Evolutionary conservation across 2,888 invertebrate genomes (phyloP).

Genomic region (Chaitophorus viminalis): DNA sequence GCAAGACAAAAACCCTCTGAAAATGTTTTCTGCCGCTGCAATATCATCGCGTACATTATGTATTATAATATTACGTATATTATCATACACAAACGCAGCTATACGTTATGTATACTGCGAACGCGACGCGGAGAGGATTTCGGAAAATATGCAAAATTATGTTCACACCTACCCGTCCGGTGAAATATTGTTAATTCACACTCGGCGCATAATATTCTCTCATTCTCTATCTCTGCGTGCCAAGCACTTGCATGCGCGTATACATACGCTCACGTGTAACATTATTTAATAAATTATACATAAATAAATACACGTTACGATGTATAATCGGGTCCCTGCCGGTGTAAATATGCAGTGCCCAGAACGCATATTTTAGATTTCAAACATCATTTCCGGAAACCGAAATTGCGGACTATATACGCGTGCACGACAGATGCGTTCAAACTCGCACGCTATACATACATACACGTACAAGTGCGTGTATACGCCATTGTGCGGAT

Average conservation of each 20-base stretch:
- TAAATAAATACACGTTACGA: background rate
- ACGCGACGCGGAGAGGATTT: background rate
- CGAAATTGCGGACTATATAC: background rate
- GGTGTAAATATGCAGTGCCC: background rate
- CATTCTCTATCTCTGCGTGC: too few species aligned
- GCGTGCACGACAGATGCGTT: background rate
- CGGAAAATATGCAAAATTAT: constrained; percentile 12
- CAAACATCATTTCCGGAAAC: background rate
- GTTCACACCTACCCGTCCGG: background rate
- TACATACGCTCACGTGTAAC: too few species aligned
- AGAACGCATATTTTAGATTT: background rate
- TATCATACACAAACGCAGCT: too few species aligned
- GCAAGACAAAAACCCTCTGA: background rate
- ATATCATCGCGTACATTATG: background rate
- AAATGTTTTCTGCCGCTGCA: background rate
- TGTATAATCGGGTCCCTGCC: background rate
- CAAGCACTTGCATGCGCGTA: too few species aligned
- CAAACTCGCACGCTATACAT: background rate
- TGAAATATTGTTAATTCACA: constrained; percentile 11
- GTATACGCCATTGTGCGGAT: background rate
- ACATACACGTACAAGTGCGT: background rate
- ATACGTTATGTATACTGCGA: background rate
- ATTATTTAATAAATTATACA: background rate
- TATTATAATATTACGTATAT: too few species aligned
- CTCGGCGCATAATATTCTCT: background rate